Evolutionary conservation across 1,140 invertebrate species (phyloP).

Genomic region (Pseudomyrmex pallidus): DNA sequence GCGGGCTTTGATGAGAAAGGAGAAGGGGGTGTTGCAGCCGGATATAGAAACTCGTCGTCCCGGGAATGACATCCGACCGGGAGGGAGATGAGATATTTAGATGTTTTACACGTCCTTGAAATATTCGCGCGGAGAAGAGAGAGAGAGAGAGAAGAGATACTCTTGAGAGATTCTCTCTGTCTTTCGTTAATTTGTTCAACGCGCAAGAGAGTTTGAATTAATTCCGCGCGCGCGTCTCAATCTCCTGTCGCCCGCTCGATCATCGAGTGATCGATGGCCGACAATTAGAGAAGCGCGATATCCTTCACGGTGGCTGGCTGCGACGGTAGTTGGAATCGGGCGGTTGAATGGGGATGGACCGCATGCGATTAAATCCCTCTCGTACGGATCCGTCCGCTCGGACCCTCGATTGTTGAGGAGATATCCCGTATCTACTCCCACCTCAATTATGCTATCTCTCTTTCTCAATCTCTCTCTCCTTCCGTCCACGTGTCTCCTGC

Average conservation of each 20-base stretch:
- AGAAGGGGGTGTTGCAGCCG: slow-evolving; percentile 25
- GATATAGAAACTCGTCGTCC: slow-evolving; percentile 68
- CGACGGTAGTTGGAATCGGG: slow-evolving; percentile 45
- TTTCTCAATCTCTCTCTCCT: background rate
- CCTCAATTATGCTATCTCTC: background rate
- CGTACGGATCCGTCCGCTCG: slow-evolving; percentile 1
- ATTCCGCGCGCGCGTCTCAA: slow-evolving; percentile 2
- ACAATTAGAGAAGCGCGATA: slow-evolving; percentile 61
- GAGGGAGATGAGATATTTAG: background rate
- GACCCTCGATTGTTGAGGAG: slow-evolving; percentile 47
- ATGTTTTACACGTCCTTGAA: background rate
- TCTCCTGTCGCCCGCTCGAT: slow-evolving; percentile 38
- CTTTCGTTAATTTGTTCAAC: too few relatives aligned
- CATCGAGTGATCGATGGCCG: slow-evolving; percentile 56
- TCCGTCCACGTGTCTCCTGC: background rate
- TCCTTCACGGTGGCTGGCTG: slow-evolving; percentile 65
- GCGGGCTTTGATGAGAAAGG: slow-evolving; percentile 43
- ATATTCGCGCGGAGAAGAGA: background rate
- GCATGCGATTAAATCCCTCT: slow-evolving; percentile 65
- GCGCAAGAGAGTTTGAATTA: background rate
- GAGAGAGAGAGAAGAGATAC: too few relatives aligned
- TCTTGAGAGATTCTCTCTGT: too few relatives aligned
- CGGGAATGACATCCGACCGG: slow-evolving; percentile 5
- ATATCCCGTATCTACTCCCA: slow-evolving; percentile 21
- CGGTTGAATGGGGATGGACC: slow-evolving; percentile 64